Base-by-base conservation (phyloP, 1,140 invertebrate species). In the Zaprionus nigranus region DNA sequence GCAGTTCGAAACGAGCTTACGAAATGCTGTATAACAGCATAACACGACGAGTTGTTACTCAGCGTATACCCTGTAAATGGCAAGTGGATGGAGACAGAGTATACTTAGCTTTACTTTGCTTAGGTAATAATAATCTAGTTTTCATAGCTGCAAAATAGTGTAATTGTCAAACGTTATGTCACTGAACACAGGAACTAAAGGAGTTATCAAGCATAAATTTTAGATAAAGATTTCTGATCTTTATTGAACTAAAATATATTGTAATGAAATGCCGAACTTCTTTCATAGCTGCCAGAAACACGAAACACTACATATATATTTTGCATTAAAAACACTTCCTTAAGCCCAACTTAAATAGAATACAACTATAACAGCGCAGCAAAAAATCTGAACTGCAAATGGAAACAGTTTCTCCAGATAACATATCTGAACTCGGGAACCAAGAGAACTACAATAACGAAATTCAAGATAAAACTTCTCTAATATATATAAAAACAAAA, bases 1-100 rank as follows among this genome's bases (percentile, higher is more conserved):
- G 53, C 69, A 61, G 38, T 56, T 49, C 64, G 26, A 56, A 83
- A 78, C 69, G 76, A 65, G 82, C 72, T 87, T 88, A 87, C 81
- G 84, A 84, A 87, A 75, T 70, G 67, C 68, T 28, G 54, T 65
- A 70, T 56, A 71, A 61, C 54, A 36, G 54, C 36, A 12, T 12
- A 20, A 61, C 58, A 74, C 58, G 71, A 69, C 58, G 71, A 74
- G 34, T 74, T 71, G 73, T 71, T 64, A 49, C 46, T 40, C 60
- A 76, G 49, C 60, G 56, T 15, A 72, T 72, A 72, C 69, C 49
- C 74, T 64, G 30, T 72, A 66, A 65, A 22, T 46, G 1, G 11
- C 11, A 5, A 34, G n/a, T n/a, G 11, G 9, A 2, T 2, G 46
- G 0, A 51, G 20, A 62, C 24, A 43, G 60, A 54, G 40, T 51